A percentile compares a stretch with the other conserved stretches of the same genome.
These are phyloP conservation scores for Lasioglossum baleicum DNA, from an alignment of 1,140 invertebrate genomes.

Conservation along the genomic window DNA sequence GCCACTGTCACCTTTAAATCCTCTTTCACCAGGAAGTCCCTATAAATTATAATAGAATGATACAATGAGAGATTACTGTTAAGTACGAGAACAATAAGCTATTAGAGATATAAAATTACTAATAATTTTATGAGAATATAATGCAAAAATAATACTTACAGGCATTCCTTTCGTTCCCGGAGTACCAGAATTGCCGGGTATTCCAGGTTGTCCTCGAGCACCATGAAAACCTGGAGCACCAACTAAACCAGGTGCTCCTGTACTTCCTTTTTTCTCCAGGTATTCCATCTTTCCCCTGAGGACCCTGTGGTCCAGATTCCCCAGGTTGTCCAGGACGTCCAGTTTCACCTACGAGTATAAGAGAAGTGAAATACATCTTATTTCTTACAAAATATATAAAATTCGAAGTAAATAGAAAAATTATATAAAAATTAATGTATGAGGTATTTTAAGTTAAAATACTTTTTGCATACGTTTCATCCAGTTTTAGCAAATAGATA, in stretches of 20 bases:
- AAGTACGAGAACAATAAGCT: too few species aligned
- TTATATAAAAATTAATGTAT: too few species aligned
- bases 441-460: too few species aligned
- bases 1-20: conserved; percentile 86
- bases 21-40: conserved; percentile 88
- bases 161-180: conserved; percentile 86
- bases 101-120: too few species aligned
- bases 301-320: conserved; percentile 86
- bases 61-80: too few species aligned
- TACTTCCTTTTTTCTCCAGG: conserved; percentile 90
- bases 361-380: too few species aligned
- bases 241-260: conserved; percentile 82
- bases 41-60: conserved; percentile 69
- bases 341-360: conserved; percentile 88
- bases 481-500: too few species aligned
- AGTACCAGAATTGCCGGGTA: conserved; percentile 84
- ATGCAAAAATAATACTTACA: too few species aligned
- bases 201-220: conserved; percentile 85
- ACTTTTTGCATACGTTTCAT: too few species aligned
- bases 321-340: conserved; percentile 88
- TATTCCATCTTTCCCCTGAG: conserved; percentile 87
- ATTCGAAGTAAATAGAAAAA: too few species aligned
- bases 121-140: too few species aligned
- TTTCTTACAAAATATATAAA: too few species aligned
- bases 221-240: conserved; percentile 90